These are phyloP conservation scores for Sceloporus undulatus DNA, from an alignment of 2,113 vertebrate genomes.

Conservation along the genomic window DNA sequence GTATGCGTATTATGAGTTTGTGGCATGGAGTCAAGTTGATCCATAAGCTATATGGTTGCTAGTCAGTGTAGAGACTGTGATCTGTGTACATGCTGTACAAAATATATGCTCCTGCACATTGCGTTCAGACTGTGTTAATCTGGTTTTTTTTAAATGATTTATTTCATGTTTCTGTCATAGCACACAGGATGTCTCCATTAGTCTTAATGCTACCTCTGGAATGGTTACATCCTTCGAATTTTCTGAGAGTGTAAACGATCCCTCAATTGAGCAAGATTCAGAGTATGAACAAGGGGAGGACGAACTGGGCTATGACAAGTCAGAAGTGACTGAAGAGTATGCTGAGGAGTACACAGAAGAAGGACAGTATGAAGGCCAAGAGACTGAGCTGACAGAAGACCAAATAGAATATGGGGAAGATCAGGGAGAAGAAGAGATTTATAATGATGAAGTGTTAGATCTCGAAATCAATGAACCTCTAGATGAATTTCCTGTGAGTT, in stretches of 20 bases:
- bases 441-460: conserved; percentile 93
- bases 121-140: not conserved
- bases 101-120: not conserved
- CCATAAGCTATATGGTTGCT: conserved; percentile 9
- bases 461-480: conserved; percentile 95
- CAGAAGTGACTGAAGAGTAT: conserved; percentile 78
- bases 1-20: conserved; percentile 27
- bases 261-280: conserved; percentile 74
- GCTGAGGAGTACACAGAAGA: conserved; percentile 81
- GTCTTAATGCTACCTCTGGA: conserved; percentile 83
- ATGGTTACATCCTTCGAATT: conserved; percentile 83
- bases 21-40: conserved; percentile 51
- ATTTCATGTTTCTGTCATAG: conserved; percentile 64
- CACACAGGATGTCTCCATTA: conserved; percentile 81
- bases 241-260: conserved; percentile 77
- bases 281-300: conserved; percentile 86
- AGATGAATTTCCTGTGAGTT: conserved; percentile 97
- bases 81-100: not conserved
- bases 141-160: conserved; percentile 4
- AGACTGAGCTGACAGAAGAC: conserved; percentile 81
- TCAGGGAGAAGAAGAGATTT: conserved; percentile 82
- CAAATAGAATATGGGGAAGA: conserved; percentile 86
- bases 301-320: conserved; percentile 81
- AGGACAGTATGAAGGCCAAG: conserved; percentile 82
- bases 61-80: not conserved